These are phyloP conservation scores for Phyllotreta cruciferae DNA, from an alignment of 2,888 invertebrate genomes.

Conservation along the genomic window DNA sequence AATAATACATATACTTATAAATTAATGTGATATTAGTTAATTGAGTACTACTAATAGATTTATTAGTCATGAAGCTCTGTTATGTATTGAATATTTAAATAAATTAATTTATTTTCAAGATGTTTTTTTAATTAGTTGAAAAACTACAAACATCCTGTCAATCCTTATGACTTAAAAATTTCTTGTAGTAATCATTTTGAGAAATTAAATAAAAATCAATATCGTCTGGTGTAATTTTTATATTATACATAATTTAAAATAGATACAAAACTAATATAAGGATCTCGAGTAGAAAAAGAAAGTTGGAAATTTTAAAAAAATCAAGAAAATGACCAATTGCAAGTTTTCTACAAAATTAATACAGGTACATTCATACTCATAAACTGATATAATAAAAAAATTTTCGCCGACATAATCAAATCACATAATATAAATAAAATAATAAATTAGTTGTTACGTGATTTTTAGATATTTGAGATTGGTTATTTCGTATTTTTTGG, in stretches of 20 bases:
- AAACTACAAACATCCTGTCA: too few species aligned
- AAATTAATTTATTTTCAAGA: not conserved
- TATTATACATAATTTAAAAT: conserved; percentile 56
- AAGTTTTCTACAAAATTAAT: not conserved
- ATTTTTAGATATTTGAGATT: not conserved
- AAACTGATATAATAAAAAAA: not conserved
- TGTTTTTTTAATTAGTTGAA: too few species aligned
- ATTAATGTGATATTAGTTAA: not conserved
- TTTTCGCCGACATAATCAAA: not conserved
- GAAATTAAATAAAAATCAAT: not conserved
- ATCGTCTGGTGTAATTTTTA: conserved; percentile 44
- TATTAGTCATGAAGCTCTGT: too few species aligned
- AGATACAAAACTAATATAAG: conserved; percentile 44
- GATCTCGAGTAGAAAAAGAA: conserved; percentile 16
- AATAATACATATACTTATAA: not conserved
- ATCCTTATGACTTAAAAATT: too few species aligned
- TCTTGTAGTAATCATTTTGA: too few species aligned
- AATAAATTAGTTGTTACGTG: not conserved
- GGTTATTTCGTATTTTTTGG: conserved; percentile 3
- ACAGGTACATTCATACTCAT: not conserved
- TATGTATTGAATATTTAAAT: not conserved
- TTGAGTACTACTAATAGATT: not conserved
- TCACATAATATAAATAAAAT: conserved; percentile 9
- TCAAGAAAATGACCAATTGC: conserved; percentile 19
- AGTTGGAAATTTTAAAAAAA: conserved; percentile 17